Percentiles rank a stretch among this genome's conserved stretches.
Conservation (phyloP, 30 jellyfish, hydroid and myxozoan genomes). For the Pseudorhiza aurosa region DNA sequence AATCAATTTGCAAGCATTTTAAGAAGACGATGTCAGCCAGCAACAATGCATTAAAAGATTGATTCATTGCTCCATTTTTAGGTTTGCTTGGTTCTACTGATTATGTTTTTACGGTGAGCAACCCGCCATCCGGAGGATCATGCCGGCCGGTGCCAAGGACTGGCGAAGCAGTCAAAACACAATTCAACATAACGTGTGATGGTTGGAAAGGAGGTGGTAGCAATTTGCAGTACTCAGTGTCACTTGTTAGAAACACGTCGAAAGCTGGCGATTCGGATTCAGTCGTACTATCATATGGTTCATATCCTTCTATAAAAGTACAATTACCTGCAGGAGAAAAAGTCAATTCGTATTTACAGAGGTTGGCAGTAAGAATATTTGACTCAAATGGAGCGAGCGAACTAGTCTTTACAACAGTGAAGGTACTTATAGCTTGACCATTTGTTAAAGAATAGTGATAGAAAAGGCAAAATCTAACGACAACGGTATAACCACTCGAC, state of each 20-base stretch:
- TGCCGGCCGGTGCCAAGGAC: slow-evolving; percentile 8
- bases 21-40: no score
- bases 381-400: slow-evolving; percentile 41
- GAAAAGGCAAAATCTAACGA: no score
- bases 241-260: neutral
- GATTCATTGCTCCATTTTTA: neutral
- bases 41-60: neutral
- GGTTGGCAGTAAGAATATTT: slow-evolving; percentile 11
- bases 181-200: slow-evolving; percentile 8
- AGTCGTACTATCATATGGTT: slow-evolving; percentile 17
- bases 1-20: no score
- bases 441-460: no score
- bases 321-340: slow-evolving; percentile 12
- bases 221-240: slow-evolving; percentile 17
- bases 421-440: neutral
- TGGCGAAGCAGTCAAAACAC: slow-evolving; percentile 35
- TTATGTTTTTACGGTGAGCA: slow-evolving; percentile 18
- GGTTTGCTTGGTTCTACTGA: slow-evolving; percentile 13
- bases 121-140: slow-evolving; percentile 37
- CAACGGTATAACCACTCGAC: no score
- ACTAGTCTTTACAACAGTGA: neutral
- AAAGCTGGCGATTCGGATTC: neutral
- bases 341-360: neutral
- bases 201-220: slow-evolving; percentile 11
- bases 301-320: neutral